phyloP scores from a whole-genome alignment of 2,113 vertebrate genomes.

The Saimiri boliviensis region DNA sequence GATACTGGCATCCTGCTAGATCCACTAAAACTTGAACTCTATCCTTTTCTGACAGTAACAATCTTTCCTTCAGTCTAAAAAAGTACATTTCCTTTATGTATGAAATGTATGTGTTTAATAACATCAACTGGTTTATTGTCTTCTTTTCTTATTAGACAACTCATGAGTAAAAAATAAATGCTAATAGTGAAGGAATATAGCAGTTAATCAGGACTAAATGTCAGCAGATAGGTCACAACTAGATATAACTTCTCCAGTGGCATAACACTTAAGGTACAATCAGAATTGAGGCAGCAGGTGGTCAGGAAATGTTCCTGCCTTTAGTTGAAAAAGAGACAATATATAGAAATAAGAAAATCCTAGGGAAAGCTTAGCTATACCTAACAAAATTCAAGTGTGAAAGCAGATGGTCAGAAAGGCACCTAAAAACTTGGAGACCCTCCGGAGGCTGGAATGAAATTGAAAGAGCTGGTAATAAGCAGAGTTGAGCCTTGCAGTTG shows the following conservation, averaged over 20 bases:
- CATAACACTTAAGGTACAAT: not conserved
- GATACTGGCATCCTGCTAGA: not conserved
- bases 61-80: not conserved
- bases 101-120: not conserved
- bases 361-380: not conserved
- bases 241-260: not conserved
- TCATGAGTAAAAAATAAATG: not conserved
- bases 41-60: not conserved
- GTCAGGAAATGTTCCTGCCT: not conserved
- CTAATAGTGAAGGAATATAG: not conserved
- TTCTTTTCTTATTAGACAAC: not conserved
- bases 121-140: not conserved
- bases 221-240: not conserved
- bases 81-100: not conserved
- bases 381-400: not conserved
- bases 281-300: not conserved
- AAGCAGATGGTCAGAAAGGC: not conserved
- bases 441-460: no score
- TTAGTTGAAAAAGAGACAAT: not conserved
- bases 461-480: not conserved
- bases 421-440: not conserved
- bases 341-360: not conserved
- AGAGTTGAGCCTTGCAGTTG: rapidly evolving
- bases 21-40: not conserved
- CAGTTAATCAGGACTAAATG: not conserved